These are phyloP conservation scores for Goniozus legneri DNA, from an alignment of 1,140 invertebrate species.

Conservation along the genomic window DNA sequence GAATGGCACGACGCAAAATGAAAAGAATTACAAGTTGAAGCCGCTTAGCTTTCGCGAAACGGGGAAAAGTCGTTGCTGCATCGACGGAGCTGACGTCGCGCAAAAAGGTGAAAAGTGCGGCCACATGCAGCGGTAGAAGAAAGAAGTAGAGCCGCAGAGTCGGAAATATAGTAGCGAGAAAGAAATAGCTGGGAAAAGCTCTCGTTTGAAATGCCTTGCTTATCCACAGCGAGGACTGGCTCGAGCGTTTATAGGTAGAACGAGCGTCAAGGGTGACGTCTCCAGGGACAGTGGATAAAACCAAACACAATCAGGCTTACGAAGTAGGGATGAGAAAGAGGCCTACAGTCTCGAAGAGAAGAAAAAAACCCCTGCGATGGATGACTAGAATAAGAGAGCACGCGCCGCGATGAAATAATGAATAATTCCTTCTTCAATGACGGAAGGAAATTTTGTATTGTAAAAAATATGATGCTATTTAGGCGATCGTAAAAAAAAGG, in stretches of 20 bases:
- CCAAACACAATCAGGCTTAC: constrained; percentile 21
- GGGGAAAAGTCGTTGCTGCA: background rate
- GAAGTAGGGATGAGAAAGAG: constrained; percentile 5
- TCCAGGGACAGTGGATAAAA: constrained; percentile 20
- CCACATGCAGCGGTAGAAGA: background rate
- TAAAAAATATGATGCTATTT: too few species aligned
- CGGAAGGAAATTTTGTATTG: too few species aligned
- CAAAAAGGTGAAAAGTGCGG: too few species aligned
- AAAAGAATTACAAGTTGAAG: constrained; percentile 21
- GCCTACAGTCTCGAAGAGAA: too few species aligned
- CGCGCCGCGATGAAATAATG: too few species aligned
- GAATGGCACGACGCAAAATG: background rate
- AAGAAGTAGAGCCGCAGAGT: background rate
- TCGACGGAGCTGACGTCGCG: constrained; percentile 7
- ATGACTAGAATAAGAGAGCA: too few species aligned
- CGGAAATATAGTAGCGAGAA: constrained; percentile 8
- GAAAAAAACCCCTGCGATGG: constrained; percentile 16
- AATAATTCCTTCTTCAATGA: too few species aligned
- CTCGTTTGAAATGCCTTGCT: constrained; percentile 20
- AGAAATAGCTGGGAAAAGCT: constrained; percentile 21
- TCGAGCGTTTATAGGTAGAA: too few species aligned
- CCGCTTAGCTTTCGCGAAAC: constrained; percentile 15
- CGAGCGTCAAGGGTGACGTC: constrained; percentile 18
- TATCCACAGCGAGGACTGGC: too few species aligned
- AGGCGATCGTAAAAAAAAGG: too few species aligned